Evolutionary conservation across 2,888 invertebrate genomes (phyloP), one percentile per base, ranked within the genome.

Genomic region (Halictus quadricinctus): DNA sequence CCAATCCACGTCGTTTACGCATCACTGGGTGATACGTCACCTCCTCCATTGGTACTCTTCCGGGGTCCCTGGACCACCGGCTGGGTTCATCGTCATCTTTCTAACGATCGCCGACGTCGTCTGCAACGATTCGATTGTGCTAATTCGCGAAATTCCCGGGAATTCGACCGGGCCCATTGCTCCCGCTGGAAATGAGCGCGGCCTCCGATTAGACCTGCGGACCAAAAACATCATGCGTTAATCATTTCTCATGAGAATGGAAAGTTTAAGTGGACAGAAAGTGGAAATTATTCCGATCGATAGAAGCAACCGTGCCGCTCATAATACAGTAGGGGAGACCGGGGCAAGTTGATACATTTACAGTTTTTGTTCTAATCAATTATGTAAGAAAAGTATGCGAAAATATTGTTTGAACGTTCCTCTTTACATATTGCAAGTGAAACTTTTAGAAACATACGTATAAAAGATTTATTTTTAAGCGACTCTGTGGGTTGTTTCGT

Each of bases 1-100:
- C 95, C 93, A 95, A 87, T 88, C 94, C 94, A 86, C 94, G 94
- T 91, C 93, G 92, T 91, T 93, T 94, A 91, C 94, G 94, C 94
- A 94, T 94, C 91, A 92, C 93, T 93, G 89, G 87, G 79, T 90
- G 89, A 89, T 90, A 90, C 90, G 90, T 91, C 90, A 90, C 90
- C 92, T 90, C 91, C 85, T 90, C 90, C 90, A 90, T 88, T 88
- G 85, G 77, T 74, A 74, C 82, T 87, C 81, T 90, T 87, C 86
- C 73, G 75, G 84, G 46, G 80, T 86, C 72, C 76, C 76, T 83
- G 88, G 79, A 48, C 77, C 81, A 81, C 83, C 88, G 79, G 80
- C 60, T 74, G 41, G 77, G 75, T 85, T 89, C 88, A 89, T 87
- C 82, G 72, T 85, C 85, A 76, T 84, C 82, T 70, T 78, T 72